Evolutionary conservation across 2,797 vertebrate species (phyloP).

Genomic region (Mus caroli): DNA sequence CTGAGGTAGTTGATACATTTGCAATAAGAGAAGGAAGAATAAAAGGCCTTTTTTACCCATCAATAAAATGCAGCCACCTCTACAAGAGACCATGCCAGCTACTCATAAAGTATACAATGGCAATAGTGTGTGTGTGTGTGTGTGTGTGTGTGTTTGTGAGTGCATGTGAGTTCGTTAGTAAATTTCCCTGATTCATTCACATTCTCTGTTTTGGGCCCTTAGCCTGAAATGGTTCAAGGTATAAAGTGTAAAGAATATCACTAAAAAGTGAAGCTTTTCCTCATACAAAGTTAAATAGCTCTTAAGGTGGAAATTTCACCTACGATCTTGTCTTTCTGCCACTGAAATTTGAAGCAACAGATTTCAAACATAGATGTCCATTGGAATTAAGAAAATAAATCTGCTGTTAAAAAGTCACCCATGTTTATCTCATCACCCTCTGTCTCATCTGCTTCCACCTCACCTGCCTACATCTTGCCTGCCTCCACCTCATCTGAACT

Average conservation of each 20-base stretch:
- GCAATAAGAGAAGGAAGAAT: conserved; percentile 26
- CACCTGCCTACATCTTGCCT: neutral
- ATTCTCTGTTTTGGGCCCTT: neutral
- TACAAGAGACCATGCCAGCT: neutral
- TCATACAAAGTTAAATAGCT: neutral
- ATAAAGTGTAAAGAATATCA: neutral
- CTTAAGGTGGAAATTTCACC: neutral
- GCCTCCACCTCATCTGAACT: neutral
- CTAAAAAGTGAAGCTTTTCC: neutral
- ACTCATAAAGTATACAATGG: neutral
- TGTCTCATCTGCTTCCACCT: neutral
- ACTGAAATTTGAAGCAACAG: neutral
- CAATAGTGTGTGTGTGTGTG: neutral
- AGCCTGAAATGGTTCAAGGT: neutral
- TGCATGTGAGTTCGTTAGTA: neutral
- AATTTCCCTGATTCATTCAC: neutral
- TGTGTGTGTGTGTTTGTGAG: neutral
- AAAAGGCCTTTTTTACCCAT: conserved; percentile 51
- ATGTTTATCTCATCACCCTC: neutral
- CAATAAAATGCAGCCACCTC: conserved; percentile 22
- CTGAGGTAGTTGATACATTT: conserved; percentile 53
- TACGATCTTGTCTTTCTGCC: neutral
- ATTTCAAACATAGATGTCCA: neutral
- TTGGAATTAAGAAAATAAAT: neutral
- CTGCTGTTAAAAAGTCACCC: neutral